Conservation (phyloP, 1,140 invertebrate genomes). For the Mesaphorura yosii region DNA sequence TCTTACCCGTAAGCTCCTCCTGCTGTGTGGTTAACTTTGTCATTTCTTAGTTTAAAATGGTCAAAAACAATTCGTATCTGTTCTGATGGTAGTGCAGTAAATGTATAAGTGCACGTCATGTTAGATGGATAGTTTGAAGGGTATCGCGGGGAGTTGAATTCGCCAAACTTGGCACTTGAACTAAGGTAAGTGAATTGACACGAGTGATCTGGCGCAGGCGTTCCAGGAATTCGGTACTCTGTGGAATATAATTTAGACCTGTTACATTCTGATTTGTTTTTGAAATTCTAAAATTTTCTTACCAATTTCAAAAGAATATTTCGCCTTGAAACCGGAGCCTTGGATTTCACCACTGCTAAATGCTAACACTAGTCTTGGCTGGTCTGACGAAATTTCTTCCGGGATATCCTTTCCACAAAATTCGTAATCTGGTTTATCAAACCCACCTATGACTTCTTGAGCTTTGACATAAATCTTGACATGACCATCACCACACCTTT, state of each 20-base stretch:
- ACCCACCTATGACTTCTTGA: slow-evolving; percentile 80
- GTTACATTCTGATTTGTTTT: not conserved
- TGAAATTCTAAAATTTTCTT: not conserved
- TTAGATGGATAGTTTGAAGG: slow-evolving; percentile 88
- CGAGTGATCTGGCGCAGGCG: slow-evolving; percentile 70
- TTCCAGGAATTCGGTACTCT: slow-evolving; percentile 90
- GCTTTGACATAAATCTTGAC: slow-evolving; percentile 83
- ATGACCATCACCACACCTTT: slow-evolving; percentile 72
- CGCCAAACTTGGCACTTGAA: slow-evolving; percentile 67
- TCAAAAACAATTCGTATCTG: slow-evolving; percentile 86
- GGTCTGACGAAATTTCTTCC: slow-evolving; percentile 64
- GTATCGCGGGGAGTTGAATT: slow-evolving; percentile 90
- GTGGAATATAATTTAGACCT: slow-evolving; percentile 32
- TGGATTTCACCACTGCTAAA: slow-evolving; percentile 80
- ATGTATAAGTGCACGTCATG: slow-evolving; percentile 83
- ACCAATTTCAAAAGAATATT: slow-evolving; percentile 70
- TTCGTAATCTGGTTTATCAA: slow-evolving; percentile 84
- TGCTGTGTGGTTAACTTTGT: slow-evolving; percentile 43
- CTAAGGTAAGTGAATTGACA: slow-evolving; percentile 86
- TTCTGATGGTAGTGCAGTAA: slow-evolving; percentile 70
- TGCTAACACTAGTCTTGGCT: slow-evolving; percentile 82
- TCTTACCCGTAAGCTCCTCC: slow-evolving; percentile 46
- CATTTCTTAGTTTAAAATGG: slow-evolving; percentile 74
- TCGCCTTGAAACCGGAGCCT: slow-evolving; percentile 81
- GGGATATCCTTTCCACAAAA: slow-evolving; percentile 66